Conservation (phyloP, 2,888 invertebrate genomes). For the Gryllus longicercus region DNA sequence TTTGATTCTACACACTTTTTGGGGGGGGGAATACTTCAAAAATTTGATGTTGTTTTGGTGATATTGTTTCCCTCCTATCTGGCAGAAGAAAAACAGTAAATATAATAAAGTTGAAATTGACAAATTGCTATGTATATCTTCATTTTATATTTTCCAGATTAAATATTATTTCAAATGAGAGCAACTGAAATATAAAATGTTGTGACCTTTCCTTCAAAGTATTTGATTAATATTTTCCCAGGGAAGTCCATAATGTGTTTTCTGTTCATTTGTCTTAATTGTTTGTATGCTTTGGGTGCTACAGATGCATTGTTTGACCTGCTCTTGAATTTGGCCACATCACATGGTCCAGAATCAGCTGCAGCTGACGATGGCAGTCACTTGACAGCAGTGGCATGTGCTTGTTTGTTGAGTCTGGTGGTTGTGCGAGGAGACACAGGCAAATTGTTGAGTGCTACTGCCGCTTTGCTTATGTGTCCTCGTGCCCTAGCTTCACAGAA, state of each 20-base stretch:
- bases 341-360: conserved; percentile 58
- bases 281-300: conserved; percentile 19
- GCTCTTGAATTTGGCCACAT: conserved; percentile 76
- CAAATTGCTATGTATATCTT: no score
- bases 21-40: no score
- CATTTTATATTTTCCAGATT: no score
- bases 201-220: not conserved
- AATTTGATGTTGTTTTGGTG: no score
- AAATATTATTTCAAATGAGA: no score
- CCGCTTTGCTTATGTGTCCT: conserved; percentile 83
- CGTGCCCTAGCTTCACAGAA: conserved; percentile 72
- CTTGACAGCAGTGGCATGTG: conserved; percentile 83
- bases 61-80: no score
- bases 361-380: conserved; percentile 62
- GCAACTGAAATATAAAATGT: no score
- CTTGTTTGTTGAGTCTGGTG: conserved; percentile 86
- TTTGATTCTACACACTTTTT: no score
- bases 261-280: conserved; percentile 12
- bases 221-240: conserved; percentile 11
- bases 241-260: conserved; percentile 20
- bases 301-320: conserved; percentile 79
- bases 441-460: conserved; percentile 79
- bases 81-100: no score
- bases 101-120: no score
- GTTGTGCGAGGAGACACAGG: conserved; percentile 92